Conservation (phyloP, 2,797 vertebrate species). For the Microhierax caerulescens region DNA sequence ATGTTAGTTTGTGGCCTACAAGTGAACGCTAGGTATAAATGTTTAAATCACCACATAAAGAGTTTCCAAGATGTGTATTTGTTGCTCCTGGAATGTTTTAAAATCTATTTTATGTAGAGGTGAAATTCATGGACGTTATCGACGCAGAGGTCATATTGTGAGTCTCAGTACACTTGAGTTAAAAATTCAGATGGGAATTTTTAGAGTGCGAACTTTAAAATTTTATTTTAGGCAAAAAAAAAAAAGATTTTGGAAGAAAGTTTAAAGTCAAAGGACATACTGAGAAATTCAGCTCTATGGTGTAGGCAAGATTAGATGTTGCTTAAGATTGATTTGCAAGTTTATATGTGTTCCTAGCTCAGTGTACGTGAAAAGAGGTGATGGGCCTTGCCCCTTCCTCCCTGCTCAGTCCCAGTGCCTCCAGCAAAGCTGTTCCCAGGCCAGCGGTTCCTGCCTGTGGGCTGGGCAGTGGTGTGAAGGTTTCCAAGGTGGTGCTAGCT, state of each 20-base stretch:
- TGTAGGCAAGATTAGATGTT: background rate
- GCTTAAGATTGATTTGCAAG: background rate
- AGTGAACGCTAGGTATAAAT: background rate
- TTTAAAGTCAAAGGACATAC: background rate
- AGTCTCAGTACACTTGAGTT: background rate
- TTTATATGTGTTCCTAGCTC: background rate
- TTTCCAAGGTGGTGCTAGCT: background rate
- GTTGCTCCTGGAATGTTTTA: background rate
- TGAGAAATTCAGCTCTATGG: background rate
- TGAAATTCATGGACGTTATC: background rate
- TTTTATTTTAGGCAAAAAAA: background rate
- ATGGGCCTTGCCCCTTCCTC: background rate
- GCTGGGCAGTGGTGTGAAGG: background rate
- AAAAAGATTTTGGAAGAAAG: background rate
- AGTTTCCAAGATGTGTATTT: background rate
- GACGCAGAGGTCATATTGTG: background rate
- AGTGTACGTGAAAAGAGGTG: background rate
- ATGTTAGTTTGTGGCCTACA: background rate
- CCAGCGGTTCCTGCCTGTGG: background rate
- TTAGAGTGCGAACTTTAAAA: background rate
- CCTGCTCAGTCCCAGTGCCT: background rate
- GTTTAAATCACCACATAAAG: conserved; percentile 8
- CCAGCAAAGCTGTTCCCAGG: background rate
- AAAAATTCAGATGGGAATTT: background rate
- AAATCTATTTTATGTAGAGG: background rate